Evolutionary conservation across 2,888 invertebrate species (phyloP), one percentile per base, ranked within the genome.

Genomic region (Lydus trimaculatus): DNA sequence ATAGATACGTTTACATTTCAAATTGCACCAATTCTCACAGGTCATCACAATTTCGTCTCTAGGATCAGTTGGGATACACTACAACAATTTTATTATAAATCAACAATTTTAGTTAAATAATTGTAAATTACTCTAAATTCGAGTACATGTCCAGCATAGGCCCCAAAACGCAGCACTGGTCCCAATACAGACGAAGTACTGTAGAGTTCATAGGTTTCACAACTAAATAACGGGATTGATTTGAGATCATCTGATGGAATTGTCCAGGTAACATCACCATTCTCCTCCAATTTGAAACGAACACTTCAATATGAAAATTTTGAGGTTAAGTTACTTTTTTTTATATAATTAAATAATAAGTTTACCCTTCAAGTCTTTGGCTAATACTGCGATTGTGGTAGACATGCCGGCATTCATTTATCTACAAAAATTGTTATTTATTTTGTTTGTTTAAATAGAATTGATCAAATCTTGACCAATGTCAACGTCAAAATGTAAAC

Each of bases 191-290:
- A 72, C 7, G 84, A 82, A 25, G 81, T 80, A 64, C 77, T 82
- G 71, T 84, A 84, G 63, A 89, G 85, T 85, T 91, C 91, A 80
- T 89, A 91, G n/a, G 90, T 91, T 82, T 91, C 91, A 84, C 91
- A 91, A 79, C 87, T 88, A 81, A 91, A 91, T 76, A 91, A 85
- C 33, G 91, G 90, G 78, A 90, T 78, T 23, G 76, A 73, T 76
- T 88, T 87, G 2, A 87, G 84, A 73, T 87, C 87, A 61, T 89
- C 88, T 25, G 67, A 39, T 58, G 88, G 84, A 70, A 90, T 85
- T 75, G 87, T 89, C 90, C 90, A 91, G 8, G 87, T 88, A 8
- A 91, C 90, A 83, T 91, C 90, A 39, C 90, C 90, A 75, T 85
- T 88, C 74, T 90, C 89, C 79, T 90, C 90, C 76, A 91, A 80